These are phyloP conservation scores for Zaprionus ghesquierei DNA, from an alignment of 1,140 invertebrate species.

Conservation along the genomic window DNA sequence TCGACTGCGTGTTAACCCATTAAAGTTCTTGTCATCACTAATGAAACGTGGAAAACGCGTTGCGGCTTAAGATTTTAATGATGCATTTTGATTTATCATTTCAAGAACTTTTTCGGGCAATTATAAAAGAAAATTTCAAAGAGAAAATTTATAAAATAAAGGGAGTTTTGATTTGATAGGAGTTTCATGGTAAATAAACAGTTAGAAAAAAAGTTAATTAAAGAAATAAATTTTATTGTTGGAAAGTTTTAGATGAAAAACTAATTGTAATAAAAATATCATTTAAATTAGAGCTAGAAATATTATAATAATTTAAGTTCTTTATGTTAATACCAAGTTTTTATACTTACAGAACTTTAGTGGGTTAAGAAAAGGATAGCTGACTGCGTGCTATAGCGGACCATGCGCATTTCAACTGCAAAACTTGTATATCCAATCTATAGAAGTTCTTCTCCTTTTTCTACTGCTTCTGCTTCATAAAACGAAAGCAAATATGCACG, in stretches of 20 bases:
- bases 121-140: neutral
- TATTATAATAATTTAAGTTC: neutral
- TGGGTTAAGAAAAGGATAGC: neutral
- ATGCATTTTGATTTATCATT: conserved; percentile 18
- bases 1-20: conserved; percentile 28
- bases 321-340: neutral
- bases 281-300: neutral
- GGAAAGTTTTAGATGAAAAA: too few species aligned
- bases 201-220: too few species aligned
- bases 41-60: neutral
- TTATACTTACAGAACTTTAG: neutral
- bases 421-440: neutral
- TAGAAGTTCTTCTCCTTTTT: neutral
- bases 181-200: too few species aligned
- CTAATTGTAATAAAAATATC: too few species aligned
- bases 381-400: neutral
- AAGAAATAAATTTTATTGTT: too few species aligned
- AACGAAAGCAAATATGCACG: conserved; percentile 44
- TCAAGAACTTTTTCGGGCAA: neutral
- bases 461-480: neutral
- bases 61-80: neutral
- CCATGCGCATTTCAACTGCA: neutral
- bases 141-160: too few species aligned
- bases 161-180: too few species aligned
- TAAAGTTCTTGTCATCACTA: conserved; percentile 31